Base-by-base conservation (phyloP, 2,888 invertebrate species). In the Archips crataeganus region DNA sequence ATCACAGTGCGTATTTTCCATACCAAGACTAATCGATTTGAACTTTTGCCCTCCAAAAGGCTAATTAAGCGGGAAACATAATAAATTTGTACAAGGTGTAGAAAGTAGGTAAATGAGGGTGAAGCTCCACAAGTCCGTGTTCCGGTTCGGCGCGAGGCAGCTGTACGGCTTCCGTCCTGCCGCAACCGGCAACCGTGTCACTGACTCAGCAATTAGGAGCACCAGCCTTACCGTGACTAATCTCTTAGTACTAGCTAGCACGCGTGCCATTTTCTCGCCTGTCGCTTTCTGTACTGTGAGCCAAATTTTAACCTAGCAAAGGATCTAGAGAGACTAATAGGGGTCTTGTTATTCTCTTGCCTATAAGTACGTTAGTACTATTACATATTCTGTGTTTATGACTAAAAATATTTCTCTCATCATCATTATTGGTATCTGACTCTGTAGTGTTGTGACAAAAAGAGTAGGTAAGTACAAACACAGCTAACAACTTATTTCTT, bases 91-190 rank as follows among this genome's bases (percentile, higher is more conserved):
- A 57, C 32, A 57, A 70, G 51, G 62, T 51, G 60, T 42, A 60
- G 49, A 64, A 65, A 66, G 66, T 66, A 67, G 57, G 66, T 67
- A 36, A 57, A 65, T 61, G 70, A 85, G 85, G 88, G 87, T 86
- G 93, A 93, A 93, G 86, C 92, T 90, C 80, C 81, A 81, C 85
- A 87, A 90, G 87, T 77, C 85, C 79, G 77, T 89, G 93, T 94
- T 93, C 93, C 93, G 93, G 93, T 91, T 93, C 87, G 68, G 54
- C 85, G 79, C 87, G 85, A 23, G 9, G 51, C 57, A 57, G 57
- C 23, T 84, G 85, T 90, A 88, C 79, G 93, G 93, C 88, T 93
- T 93, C 92, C 87, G 83, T 79, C 82, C 77, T 76, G 65, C 64
- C 80, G 81, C 82, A 83, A 89, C 91, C 90, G 83, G 87, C 87